phyloP scores from a whole-genome alignment of 2,113 vertebrate genomes.

The Xiphophorus hellerii region DNA sequence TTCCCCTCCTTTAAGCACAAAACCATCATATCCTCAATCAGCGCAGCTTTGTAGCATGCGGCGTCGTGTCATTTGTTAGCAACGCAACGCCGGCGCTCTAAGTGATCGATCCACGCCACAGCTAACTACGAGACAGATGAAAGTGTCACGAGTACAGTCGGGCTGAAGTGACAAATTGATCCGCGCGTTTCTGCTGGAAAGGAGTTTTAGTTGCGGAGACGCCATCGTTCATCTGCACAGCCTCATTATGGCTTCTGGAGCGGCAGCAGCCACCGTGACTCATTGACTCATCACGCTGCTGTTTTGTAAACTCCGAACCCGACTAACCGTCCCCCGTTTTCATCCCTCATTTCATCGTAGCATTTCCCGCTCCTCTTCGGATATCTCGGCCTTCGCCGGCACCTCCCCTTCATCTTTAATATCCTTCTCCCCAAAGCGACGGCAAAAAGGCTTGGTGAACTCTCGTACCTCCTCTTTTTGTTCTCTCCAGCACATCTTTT shows the following conservation, averaged over 20 bases:
- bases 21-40: constrained; percentile 48
- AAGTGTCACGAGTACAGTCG: constrained; percentile 74
- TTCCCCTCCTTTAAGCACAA: constrained; percentile 19
- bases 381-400: constrained; percentile 34
- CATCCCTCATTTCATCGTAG: constrained; percentile 60
- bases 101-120: constrained; percentile 71
- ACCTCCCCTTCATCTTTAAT: constrained; percentile 70
- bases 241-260: constrained; percentile 69
- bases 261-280: constrained; percentile 56
- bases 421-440: constrained; percentile 65
- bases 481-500: constrained; percentile 45
- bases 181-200: constrained; percentile 50
- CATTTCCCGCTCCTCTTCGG: constrained; percentile 46
- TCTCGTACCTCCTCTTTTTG: constrained; percentile 60
- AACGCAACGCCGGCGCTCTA: constrained; percentile 56
- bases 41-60: constrained; percentile 37
- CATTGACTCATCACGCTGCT: constrained; percentile 69
- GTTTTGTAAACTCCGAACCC: constrained; percentile 67
- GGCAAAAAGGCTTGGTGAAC: constrained; percentile 63
- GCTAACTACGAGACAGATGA: constrained; percentile 76
- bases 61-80: constrained; percentile 63
- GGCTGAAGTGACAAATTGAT: constrained; percentile 70
- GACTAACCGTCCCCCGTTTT: constrained; percentile 49
- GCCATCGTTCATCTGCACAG: constrained; percentile 63
- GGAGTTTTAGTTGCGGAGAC: constrained; percentile 57